phyloP scores from a whole-genome alignment of 2,888 invertebrate species.

The Cylloceria caligata region DNA sequence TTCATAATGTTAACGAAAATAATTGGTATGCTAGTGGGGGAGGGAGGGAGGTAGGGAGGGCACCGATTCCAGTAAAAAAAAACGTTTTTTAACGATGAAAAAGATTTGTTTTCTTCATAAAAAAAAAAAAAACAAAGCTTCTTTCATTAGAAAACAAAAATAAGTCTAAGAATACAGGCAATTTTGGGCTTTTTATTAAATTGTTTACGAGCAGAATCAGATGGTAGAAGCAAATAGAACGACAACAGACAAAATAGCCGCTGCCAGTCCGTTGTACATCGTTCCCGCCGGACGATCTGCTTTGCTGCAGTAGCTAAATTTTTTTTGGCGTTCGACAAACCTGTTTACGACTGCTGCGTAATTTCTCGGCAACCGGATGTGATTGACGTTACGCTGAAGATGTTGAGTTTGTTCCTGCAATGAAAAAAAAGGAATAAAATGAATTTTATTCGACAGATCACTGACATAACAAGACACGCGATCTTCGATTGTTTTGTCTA shows the following conservation, averaged over 20 bases:
- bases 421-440: slow-evolving; percentile 10
- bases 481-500: slow-evolving; percentile 12
- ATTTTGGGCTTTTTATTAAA: not conserved
- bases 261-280: not conserved
- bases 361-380: slow-evolving; percentile 62
- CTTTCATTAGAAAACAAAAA: not conserved
- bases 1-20: not conserved
- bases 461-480: not conserved
- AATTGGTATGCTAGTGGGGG: too few species aligned
- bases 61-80: too few species aligned
- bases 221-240: slow-evolving; percentile 26
- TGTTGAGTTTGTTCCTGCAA: slow-evolving; percentile 73
- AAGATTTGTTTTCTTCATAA: not conserved
- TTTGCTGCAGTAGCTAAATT: slow-evolving; percentile 47
- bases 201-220: not conserved
- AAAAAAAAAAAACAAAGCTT: too few species aligned
- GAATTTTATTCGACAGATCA: not conserved
- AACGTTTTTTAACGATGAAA: not conserved
- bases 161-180: not conserved
- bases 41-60: too few species aligned
- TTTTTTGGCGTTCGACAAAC: slow-evolving; percentile 59
- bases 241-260: slow-evolving; percentile 16
- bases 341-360: slow-evolving; percentile 72
- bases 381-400: slow-evolving; percentile 69
- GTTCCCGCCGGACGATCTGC: slow-evolving; percentile 36